These are phyloP conservation scores for Hypercompe scribonia DNA, from an alignment of 2,888 invertebrate species.

Conservation along the genomic window DNA sequence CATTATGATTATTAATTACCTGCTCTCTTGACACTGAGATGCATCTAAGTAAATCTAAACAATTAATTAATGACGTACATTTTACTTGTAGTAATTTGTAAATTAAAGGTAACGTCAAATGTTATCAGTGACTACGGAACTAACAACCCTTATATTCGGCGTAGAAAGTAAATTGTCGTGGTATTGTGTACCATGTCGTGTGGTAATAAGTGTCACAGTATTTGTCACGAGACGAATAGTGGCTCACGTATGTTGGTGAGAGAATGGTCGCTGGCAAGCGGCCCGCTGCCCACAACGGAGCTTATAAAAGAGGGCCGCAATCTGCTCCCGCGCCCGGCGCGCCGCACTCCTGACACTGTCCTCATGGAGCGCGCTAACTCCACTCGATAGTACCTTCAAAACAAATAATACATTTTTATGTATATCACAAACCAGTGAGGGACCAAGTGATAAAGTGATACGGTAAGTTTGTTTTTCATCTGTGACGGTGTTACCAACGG, in stretches of 20 bases:
- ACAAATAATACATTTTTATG: slow-evolving; percentile 72
- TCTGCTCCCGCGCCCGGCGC: slow-evolving; percentile 82
- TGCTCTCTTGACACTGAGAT: slow-evolving; percentile 33
- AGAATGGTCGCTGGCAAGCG: slow-evolving; percentile 69
- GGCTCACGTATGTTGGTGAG: slow-evolving; percentile 51
- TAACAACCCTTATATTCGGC: slow-evolving; percentile 47
- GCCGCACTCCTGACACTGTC: slow-evolving; percentile 79
- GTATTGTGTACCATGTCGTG: slow-evolving; percentile 50
- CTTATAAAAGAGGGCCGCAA: slow-evolving; percentile 83
- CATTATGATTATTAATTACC: slow-evolving; percentile 37
- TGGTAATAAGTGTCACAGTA: slow-evolving; percentile 41
- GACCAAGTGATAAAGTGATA: slow-evolving; percentile 86
- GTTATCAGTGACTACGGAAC: slow-evolving; percentile 57
- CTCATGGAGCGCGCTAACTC: slow-evolving; percentile 85
- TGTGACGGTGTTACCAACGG: slow-evolving; percentile 71
- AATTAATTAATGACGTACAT: slow-evolving; percentile 58
- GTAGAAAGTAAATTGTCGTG: slow-evolving; percentile 4
- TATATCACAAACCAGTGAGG: slow-evolving; percentile 74
- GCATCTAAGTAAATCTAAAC: slow-evolving; percentile 46
- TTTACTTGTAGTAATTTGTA: slow-evolving; percentile 68
- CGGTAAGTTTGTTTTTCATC: slow-evolving; percentile 77
- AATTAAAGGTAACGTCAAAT: slow-evolving; percentile 66
- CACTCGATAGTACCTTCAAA: slow-evolving; percentile 77
- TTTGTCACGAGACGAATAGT: slow-evolving; percentile 20
- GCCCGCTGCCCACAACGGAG: slow-evolving; percentile 79